These are phyloP conservation scores for Drosophila nebulosa DNA, from an alignment of 1,140 invertebrate species.

Conservation along the genomic window DNA sequence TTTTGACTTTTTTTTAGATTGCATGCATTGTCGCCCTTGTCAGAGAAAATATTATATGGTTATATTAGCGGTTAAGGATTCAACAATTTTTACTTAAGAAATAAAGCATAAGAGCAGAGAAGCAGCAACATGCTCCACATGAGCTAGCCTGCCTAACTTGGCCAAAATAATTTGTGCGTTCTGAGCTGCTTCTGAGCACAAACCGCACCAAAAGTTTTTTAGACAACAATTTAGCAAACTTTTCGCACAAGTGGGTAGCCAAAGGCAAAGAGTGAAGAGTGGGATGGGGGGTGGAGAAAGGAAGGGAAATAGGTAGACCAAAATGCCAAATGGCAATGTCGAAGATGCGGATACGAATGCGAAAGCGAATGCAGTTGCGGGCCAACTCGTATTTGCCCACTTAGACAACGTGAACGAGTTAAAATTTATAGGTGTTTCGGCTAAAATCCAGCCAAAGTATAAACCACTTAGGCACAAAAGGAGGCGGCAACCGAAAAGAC, in stretches of 20 bases:
- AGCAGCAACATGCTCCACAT: background rate
- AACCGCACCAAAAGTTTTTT: conserved; percentile 67
- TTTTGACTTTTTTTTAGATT: background rate
- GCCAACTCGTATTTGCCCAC: conserved; percentile 67
- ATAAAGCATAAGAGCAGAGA: background rate
- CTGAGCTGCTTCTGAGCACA: conserved; percentile 51
- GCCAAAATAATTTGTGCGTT: conserved; percentile 76
- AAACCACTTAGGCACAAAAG: conserved; percentile 61
- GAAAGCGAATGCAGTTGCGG: conserved; percentile 29
- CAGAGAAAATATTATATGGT: background rate
- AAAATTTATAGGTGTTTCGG: conserved; percentile 77
- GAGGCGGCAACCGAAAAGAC: conserved; percentile 21
- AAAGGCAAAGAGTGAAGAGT: conserved; percentile 6
- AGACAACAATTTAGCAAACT: conserved; percentile 75
- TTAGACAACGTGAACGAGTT: conserved; percentile 70
- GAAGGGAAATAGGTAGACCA: background rate
- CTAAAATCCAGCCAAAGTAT: conserved; percentile 71
- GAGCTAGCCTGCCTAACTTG: conserved; percentile 50
- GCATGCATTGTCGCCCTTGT: background rate
- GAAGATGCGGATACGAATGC: conserved; percentile 34
- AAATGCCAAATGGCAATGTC: conserved; percentile 50
- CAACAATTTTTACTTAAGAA: background rate
- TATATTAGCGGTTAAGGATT: background rate
- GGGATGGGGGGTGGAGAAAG: background rate
- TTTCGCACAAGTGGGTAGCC: conserved; percentile 65